Conservation (phyloP, 1,140 invertebrate genomes). For the Drosophila saltans region DNA sequence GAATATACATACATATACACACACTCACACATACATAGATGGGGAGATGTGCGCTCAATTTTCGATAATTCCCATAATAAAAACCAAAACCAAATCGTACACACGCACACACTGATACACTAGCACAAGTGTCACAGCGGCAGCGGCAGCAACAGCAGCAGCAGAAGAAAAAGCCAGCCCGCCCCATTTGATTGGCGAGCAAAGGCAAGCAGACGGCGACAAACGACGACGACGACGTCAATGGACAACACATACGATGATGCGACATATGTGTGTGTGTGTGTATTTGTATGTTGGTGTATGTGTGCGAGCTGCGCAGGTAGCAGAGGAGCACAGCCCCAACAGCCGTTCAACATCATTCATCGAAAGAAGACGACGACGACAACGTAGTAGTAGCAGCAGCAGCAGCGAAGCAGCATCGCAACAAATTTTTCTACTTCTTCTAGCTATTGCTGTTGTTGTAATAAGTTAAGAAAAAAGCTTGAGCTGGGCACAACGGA, state of each 20-base stretch:
- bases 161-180: slow-evolving; percentile 50
- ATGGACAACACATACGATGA: slow-evolving; percentile 57
- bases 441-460: slow-evolving; percentile 46
- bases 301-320: slow-evolving; percentile 53
- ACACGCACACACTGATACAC: slow-evolving; percentile 35
- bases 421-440: slow-evolving; percentile 43
- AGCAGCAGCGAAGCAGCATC: slow-evolving; percentile 55
- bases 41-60: slow-evolving; percentile 61
- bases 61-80: slow-evolving; percentile 80
- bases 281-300: slow-evolving; percentile 22
- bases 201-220: slow-evolving; percentile 61
- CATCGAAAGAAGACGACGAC: slow-evolving; percentile 62
- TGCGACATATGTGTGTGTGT: slow-evolving; percentile 37
- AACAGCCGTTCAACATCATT: slow-evolving; percentile 60
- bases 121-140: slow-evolving; percentile 65
- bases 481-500: not conserved
- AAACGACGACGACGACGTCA: slow-evolving; percentile 64
- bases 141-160: slow-evolving; percentile 31
- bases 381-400: slow-evolving; percentile 32
- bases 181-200: slow-evolving; percentile 83
- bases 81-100: slow-evolving; percentile 61
- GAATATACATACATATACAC: not conserved
- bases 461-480: slow-evolving; percentile 62
- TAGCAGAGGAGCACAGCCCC: slow-evolving; percentile 50
- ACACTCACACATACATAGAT: slow-evolving; percentile 29